Conservation (phyloP, 2,888 invertebrate species). For the Euclidia mi region DNA sequence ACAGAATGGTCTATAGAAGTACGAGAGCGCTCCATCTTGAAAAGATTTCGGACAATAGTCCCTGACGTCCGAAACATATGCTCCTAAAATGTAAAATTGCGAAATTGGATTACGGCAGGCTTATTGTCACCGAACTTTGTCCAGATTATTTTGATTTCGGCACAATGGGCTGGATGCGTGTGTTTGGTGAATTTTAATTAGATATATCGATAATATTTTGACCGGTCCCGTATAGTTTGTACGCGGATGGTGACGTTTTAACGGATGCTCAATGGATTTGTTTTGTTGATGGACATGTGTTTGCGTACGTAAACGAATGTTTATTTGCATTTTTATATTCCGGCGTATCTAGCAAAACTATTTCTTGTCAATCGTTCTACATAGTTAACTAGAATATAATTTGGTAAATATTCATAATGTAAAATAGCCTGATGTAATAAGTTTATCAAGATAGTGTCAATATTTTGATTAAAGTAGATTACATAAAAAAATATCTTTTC, state of each 20-base stretch:
- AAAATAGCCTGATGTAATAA: too few species aligned
- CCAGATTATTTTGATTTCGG: constrained; percentile 74
- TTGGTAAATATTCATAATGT: too few species aligned
- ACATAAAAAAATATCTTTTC: too few species aligned
- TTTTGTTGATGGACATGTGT: too few species aligned
- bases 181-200: constrained; percentile 73
- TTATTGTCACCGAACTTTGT: constrained; percentile 73
- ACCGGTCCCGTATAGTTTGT: constrained; percentile 48
- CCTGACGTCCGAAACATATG: constrained; percentile 79
- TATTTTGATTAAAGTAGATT: too few species aligned
- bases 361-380: too few species aligned
- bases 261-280: neutral
- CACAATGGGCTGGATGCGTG: constrained; percentile 68
- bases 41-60: constrained; percentile 77
- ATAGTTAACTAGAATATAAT: too few species aligned
- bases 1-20: constrained; percentile 64
- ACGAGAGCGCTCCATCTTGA: constrained; percentile 70
- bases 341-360: too few species aligned
- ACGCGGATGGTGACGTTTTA: neutral
- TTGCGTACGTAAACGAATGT: too few species aligned
- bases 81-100: constrained; percentile 73
- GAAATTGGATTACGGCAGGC: constrained; percentile 83
- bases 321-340: too few species aligned
- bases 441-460: too few species aligned
- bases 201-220: constrained; percentile 75